Conservation (phyloP, 2,888 invertebrate genomes). For the Tenthredo livida region DNA sequence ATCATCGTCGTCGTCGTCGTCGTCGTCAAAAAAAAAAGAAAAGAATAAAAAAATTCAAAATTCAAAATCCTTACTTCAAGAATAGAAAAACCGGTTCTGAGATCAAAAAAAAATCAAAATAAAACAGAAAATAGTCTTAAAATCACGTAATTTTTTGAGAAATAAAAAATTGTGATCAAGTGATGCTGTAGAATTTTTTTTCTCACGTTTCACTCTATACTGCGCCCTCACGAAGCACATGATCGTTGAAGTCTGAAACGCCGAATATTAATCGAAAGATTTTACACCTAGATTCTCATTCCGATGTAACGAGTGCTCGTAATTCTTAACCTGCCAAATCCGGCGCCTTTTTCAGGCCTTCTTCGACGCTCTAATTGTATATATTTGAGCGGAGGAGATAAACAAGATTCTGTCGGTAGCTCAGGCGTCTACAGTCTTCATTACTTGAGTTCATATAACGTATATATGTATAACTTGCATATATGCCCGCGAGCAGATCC, state of each 20-base stretch:
- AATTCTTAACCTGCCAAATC: conserved; percentile 37
- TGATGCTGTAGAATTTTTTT: background rate
- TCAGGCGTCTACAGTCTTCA: conserved; percentile 67
- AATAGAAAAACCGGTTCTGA: background rate
- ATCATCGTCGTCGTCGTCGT: background rate
- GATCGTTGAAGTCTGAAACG: background rate
- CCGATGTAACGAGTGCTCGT: conserved; percentile 27
- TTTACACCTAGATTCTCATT: conserved; percentile 35
- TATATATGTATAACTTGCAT: conserved; percentile 15
- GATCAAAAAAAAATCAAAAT: background rate
- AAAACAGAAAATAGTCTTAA: background rate
- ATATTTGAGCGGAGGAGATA: conserved; percentile 68
- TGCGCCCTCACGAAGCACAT: background rate
- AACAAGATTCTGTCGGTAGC: conserved; percentile 67
- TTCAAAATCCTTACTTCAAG: background rate
- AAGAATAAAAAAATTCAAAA: background rate
- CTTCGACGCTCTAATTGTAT: conserved; percentile 72
- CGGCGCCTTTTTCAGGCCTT: conserved; percentile 46
- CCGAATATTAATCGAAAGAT: conserved; percentile 33
- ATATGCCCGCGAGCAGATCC: conserved; percentile 31
- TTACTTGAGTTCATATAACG: conserved; percentile 59
- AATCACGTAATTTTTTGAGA: background rate
- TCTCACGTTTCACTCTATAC: background rate
- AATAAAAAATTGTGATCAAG: background rate
- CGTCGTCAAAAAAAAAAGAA: background rate